phyloP scores from a whole-genome alignment of 2,113 vertebrate species.

The Promerops cafer region DNA sequence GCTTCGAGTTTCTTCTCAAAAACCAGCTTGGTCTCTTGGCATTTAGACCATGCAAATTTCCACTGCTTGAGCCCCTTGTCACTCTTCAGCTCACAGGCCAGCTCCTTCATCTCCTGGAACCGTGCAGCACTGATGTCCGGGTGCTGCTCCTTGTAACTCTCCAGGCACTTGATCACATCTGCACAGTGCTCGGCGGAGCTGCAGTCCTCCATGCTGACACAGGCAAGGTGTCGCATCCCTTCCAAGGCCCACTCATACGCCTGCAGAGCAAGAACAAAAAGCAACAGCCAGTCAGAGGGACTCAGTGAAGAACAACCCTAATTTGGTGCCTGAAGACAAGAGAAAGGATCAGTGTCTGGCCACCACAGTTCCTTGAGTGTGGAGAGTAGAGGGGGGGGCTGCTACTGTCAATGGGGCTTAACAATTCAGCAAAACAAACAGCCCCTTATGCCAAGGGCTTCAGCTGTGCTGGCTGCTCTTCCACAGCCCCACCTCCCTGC shows the following conservation, averaged over 20 bases:
- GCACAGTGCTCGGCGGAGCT: constrained; percentile 56
- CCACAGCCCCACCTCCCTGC: background rate
- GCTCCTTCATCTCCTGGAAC: constrained; percentile 84
- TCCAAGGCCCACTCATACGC: constrained; percentile 79
- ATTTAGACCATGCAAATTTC: constrained; percentile 81
- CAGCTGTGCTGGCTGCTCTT: constrained; percentile 30
- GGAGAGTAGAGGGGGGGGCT: background rate
- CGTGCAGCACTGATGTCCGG: constrained; percentile 70
- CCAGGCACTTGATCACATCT: constrained; percentile 67
- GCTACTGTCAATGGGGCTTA: constrained; percentile 9
- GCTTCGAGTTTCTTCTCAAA: constrained; percentile 82
- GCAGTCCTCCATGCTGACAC: constrained; percentile 78
- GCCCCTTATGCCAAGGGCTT: constrained; percentile 29
- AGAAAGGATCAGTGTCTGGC: constrained; percentile 39
- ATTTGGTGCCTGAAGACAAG: background rate
- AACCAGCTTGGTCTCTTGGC: constrained; percentile 81
- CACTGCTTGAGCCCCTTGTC: constrained; percentile 80
- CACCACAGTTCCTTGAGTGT: background rate
- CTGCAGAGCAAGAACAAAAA: constrained; percentile 43
- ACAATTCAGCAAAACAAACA: constrained; percentile 41
- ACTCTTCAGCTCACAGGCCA: constrained; percentile 77
- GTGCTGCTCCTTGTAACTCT: constrained; percentile 74
- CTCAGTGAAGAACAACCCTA: background rate
- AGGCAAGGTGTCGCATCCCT: constrained; percentile 77
- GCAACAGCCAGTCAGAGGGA: background rate